Conservation (phyloP, 53 echinoderm and acorn worm species). For the Paracentrotus lividus region DNA sequence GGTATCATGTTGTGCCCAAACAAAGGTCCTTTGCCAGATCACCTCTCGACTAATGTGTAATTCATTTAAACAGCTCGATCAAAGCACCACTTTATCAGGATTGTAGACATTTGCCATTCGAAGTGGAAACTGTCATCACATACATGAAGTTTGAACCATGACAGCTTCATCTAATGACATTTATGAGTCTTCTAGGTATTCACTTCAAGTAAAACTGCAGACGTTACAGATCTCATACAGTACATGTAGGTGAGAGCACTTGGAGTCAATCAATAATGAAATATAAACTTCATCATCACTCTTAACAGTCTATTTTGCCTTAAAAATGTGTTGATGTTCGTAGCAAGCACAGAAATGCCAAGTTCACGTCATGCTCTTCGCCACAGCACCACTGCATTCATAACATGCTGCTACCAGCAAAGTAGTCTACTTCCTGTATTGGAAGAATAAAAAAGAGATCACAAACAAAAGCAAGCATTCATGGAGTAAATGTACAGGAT, state of each 20-base stretch:
- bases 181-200: not conserved
- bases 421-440: not conserved
- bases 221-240: not conserved
- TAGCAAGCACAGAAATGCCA: not conserved
- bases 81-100: not conserved
- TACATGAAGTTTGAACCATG: not conserved
- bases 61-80: not conserved
- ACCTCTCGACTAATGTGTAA: not conserved
- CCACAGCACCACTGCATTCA: no score
- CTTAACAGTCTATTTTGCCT: not conserved
- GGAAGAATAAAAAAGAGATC: constrained; percentile 24
- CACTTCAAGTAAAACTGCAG: not conserved
- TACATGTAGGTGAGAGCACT: no score
- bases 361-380: no score
- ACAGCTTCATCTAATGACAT: not conserved
- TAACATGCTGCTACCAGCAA: no score
- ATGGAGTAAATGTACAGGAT: not conserved
- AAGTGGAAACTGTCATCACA: not conserved
- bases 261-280: not conserved
- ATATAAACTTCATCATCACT: not conserved
- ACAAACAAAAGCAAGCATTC: constrained; percentile 2
- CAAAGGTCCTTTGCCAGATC: not conserved
- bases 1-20: not conserved
- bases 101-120: not conserved
- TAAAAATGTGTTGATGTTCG: not conserved